Evolutionary conservation across 2,113 vertebrate species (phyloP).

Genomic region (Murina feae): DNA sequence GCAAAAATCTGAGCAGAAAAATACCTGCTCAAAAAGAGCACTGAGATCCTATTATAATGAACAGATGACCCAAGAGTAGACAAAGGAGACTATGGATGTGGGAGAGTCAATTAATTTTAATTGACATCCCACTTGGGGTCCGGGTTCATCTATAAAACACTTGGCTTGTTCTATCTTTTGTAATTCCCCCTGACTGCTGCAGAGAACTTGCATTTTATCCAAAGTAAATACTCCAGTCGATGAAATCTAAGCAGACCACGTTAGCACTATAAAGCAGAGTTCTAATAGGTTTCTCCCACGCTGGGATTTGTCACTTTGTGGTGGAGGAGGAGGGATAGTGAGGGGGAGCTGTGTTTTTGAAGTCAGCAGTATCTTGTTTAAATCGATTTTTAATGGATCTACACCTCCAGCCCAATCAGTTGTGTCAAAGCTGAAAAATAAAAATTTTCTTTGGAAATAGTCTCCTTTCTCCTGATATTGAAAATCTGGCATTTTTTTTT

Average conservation of each 20-base stretch:
- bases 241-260: conserved; percentile 16
- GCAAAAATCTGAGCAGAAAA: neutral
- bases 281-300: conserved; percentile 55
- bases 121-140: neutral
- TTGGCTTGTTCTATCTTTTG: neutral
- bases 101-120: neutral
- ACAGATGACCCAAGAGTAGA: neutral
- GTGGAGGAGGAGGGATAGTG: neutral
- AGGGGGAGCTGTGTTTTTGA: neutral
- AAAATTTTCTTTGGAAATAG: neutral
- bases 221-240: conserved; percentile 50
- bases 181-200: neutral
- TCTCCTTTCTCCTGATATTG: neutral
- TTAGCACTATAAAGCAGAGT: neutral
- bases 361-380: conserved; percentile 23
- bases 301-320: conserved; percentile 8
- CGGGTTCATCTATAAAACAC: neutral
- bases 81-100: neutral
- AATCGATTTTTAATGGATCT: conserved; percentile 23
- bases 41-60: neutral
- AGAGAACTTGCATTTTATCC: conserved; percentile 42
- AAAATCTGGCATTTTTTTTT: neutral
- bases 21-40: neutral
- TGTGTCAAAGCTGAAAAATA: conserved; percentile 6
- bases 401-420: neutral